phyloP scores from a whole-genome alignment of 2,113 vertebrate genomes.

The Lota lota region DNA sequence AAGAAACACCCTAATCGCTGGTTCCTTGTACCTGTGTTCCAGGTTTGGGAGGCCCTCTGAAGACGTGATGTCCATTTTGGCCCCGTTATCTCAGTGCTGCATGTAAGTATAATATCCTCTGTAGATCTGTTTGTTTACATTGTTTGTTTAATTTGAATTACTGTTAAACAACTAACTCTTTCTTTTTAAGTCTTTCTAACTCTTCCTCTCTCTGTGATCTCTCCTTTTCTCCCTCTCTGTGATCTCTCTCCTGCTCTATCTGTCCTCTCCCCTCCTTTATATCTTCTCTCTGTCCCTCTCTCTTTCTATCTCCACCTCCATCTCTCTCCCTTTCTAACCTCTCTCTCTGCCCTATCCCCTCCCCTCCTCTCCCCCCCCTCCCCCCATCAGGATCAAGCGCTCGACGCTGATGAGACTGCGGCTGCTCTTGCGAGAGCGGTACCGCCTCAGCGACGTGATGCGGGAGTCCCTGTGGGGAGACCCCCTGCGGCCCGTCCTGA shows the following conservation, averaged over 20 bases:
- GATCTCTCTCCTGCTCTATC: too few species aligned
- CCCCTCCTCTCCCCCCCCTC: neutral
- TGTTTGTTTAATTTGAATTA: too few species aligned
- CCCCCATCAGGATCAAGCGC: conserved; percentile 80
- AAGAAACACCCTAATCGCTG: too few species aligned
- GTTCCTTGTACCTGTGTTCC: conserved; percentile 19
- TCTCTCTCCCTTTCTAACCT: neutral
- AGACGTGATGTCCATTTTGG: conserved; percentile 90
- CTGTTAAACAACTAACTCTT: too few species aligned
- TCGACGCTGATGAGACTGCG: conserved; percentile 81
- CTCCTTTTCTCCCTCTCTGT: neutral
- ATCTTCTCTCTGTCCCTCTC: too few species aligned
- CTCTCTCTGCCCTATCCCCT: neutral
- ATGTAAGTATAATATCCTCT: conserved; percentile 73
- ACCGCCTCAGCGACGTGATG: conserved; percentile 88
- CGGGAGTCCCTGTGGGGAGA: conserved; percentile 87
- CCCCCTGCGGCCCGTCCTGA: conserved; percentile 78
- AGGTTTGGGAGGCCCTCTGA: conserved; percentile 90
- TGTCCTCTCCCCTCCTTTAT: too few species aligned
- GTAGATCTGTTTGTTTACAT: too few species aligned
- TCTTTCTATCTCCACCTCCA: neutral
- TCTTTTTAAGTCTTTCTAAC: too few species aligned
- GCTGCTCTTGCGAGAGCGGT: conserved; percentile 76
- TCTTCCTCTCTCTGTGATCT: too few species aligned
- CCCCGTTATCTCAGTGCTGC: conserved; percentile 91